These are phyloP conservation scores for Flexamia atlantica DNA, from an alignment of 2,888 invertebrate species.

Conservation along the genomic window DNA sequence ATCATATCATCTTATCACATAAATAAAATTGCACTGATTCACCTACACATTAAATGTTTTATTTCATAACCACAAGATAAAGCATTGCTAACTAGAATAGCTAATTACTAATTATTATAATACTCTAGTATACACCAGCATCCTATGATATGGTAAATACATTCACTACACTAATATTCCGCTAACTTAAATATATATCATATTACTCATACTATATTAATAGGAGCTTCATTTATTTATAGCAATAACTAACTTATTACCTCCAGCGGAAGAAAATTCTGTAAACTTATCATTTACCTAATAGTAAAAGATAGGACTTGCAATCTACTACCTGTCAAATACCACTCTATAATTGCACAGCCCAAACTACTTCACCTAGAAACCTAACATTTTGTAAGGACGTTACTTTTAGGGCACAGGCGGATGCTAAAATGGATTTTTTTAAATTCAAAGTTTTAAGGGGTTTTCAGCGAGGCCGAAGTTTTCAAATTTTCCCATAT, in stretches of 20 bases:
- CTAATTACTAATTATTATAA: not conserved
- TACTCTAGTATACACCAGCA: slow-evolving; percentile 29
- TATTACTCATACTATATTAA: not conserved
- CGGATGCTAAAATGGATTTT: too few species aligned
- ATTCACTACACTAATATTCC: slow-evolving; percentile 34
- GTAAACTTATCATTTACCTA: too few species aligned
- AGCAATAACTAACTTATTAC: not conserved
- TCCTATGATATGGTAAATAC: slow-evolving; percentile 54
- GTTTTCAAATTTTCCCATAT: too few species aligned
- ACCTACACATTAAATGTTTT: not conserved
- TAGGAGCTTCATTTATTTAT: slow-evolving; percentile 14
- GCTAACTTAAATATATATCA: not conserved
- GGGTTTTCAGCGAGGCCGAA: too few species aligned
- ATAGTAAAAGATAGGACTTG: too few species aligned
- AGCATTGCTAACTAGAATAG: slow-evolving; percentile 33
- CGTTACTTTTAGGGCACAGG: too few species aligned
- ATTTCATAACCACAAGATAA: slow-evolving; percentile 3
- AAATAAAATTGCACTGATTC: not conserved
- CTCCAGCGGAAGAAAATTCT: not conserved
- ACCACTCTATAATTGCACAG: too few species aligned
- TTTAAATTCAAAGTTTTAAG: too few species aligned
- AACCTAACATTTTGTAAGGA: too few species aligned
- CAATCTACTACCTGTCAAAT: too few species aligned
- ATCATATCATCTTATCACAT: slow-evolving; percentile 3
- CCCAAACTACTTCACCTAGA: too few species aligned